phyloP scores from a whole-genome alignment of 2,797 vertebrate species.

The Typhlichthys eigenmanni region DNA sequence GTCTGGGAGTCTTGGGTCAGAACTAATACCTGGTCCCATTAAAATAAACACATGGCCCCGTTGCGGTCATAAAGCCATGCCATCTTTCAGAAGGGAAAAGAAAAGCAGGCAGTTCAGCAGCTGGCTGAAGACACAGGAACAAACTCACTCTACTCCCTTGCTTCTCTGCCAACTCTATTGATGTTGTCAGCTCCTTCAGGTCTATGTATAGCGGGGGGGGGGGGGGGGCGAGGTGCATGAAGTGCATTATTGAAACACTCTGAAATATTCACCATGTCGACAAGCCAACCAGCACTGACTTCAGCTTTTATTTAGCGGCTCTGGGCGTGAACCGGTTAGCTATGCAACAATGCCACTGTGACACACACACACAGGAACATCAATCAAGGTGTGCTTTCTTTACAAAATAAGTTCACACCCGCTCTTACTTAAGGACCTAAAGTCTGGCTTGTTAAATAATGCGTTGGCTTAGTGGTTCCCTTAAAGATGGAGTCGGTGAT shows the following conservation, averaged over 20 bases:
- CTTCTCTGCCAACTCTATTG: conserved; percentile 29
- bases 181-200: conserved; percentile 22
- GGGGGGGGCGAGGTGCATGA: conserved; percentile 62
- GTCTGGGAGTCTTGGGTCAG: conserved; percentile 15
- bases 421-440: too few species aligned
- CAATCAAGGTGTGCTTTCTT: conserved; percentile 21
- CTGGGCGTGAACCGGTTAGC: conserved; percentile 63
- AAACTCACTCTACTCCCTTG: conserved; percentile 41
- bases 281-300: conserved; percentile 63
- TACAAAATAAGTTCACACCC: conserved; percentile 6
- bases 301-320: conserved; percentile 73
- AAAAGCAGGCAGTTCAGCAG: too few species aligned
- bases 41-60: too few species aligned
- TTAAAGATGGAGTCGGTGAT: neutral
- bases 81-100: too few species aligned
- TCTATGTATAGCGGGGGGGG: conserved; percentile 1
- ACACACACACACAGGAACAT: conserved; percentile 53
- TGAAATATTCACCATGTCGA: conserved; percentile 76
- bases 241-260: conserved; percentile 78
- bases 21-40: neutral
- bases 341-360: conserved; percentile 70
- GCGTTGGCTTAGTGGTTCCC: too few species aligned
- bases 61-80: too few species aligned
- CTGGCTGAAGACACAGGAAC: neutral
- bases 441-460: too few species aligned